Evolutionary conservation across 2,888 invertebrate species (phyloP), one percentile per base, ranked within the genome.

Genomic region (Sphecodes monilicornis): DNA sequence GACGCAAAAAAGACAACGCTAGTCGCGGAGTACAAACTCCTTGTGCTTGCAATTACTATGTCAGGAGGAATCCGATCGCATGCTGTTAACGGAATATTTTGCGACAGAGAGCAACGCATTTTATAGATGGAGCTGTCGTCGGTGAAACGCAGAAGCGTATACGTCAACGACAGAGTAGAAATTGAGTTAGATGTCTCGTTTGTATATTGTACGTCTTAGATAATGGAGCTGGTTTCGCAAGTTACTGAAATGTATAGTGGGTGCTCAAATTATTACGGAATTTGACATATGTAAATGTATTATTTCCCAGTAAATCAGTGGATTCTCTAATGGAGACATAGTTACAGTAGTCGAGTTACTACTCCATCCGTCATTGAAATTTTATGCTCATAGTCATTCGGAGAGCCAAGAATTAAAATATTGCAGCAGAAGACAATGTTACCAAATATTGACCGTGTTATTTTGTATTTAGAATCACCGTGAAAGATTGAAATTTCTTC

Each of bases 191-290:
- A 29, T 29, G 60, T 60, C 5, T 60, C 29, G 29, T 26, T 60
- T 60, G 60, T 60, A 60, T 16, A 60, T 60, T 60, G 60, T 16
- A 29, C 29, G 60, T 60, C 29, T 16, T 29, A 18, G 29, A 29
- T 29, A 60, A 29, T 60, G 60, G 16, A 29, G 29, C 29, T 18
- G 29, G 6, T 18, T 29, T 16, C 29, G 29, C 54, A n/a, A 54
- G 54, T 54, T 54, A 54, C 54, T 54, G 54, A n/a, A 54, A 54
- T 54, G n/a, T 11, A 54, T n/a, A n/a, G n/a, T n/a, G n/a, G 54
- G n/a, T 54, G 54, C 54, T 54, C n/a, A 1, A 54, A 54, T 54
- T 54, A 54, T 54, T 54, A 3, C 0, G 54, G 54, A 54, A 54
- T n/a, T 54, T n/a, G 3, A 11, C 54, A 3, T n/a, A n/a, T n/a